Base-by-base conservation (phyloP, 2,888 invertebrate species). In the Copidosoma aretas region DNA sequence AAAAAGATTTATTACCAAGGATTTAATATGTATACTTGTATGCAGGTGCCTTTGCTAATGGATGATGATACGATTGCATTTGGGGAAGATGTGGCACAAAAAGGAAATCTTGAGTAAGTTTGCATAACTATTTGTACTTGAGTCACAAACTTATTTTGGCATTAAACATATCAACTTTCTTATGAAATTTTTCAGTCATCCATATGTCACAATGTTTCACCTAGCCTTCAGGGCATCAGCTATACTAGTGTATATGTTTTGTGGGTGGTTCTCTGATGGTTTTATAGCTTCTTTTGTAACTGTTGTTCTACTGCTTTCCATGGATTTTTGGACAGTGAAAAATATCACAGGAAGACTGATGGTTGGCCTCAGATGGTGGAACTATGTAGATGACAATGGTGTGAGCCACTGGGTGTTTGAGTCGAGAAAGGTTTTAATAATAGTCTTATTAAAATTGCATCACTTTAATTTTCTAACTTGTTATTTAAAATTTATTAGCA, bases 291-390 rank as follows among this genome's bases (percentile, higher is more conserved):
- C 93, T 85, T 99, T 99, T 85, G 94, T 99, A 57, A 87, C 92
- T 41, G 91, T 98, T 49, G 89, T 95, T 15, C 86, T 98, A 39
- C 87, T 99, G 64, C 87, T 99, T 10, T 98, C 98, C 0, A 93
- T 98, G 85, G 99, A 99, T 84, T 99, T 99, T 86, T 99, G 99
- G 99, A 96, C 96, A 17, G 98, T 98, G 0, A 99, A 99, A 86
- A 97, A 97, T 84, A 92, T 97, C 58, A 95, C 95, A 71, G 98
- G 98, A 43, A 89, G 98, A 61, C 86, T 98, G 56, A 88, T 99
- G 83, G 98, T 98, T 24, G 98, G 98, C 0, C 85, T 99, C 22
- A 87, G 99, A 74, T 99, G 99, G 98, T 99, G 99, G 99, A 99
- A 98, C 86, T 97, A 98, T 82, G 94, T 99, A 0, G 98, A 99